Percentiles rank a stretch among this genome's conserved stretches.
Evolutionary conservation across 1,140 invertebrate species (phyloP).

Genomic region (Aphis craccivora): DNA sequence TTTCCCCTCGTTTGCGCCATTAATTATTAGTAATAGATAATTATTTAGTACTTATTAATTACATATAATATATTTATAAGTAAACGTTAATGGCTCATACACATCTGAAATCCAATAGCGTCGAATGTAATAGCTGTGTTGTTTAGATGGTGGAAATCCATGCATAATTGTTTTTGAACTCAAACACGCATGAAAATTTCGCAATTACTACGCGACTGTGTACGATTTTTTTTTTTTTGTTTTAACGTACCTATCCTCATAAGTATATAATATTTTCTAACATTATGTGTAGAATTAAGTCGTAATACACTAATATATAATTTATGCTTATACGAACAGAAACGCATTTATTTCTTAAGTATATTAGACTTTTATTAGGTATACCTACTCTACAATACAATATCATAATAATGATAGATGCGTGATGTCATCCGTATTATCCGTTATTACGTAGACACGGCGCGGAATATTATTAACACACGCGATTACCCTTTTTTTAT

Average conservation of each 20-base stretch:
- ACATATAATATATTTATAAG: no score
- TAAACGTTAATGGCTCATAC: no score
- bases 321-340: not conserved
- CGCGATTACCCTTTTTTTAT: slow-evolving; percentile 12
- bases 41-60: no score
- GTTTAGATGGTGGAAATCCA: no score
- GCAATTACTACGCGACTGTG: no score
- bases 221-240: not conserved
- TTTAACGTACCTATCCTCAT: not conserved
- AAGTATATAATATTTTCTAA: not conserved
- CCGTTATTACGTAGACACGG: not conserved
- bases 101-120: no score
- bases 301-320: not conserved
- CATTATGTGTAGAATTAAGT: not conserved
- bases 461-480: not conserved
- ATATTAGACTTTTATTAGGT: not conserved
- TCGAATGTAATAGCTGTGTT: no score
- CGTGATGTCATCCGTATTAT: not conserved
- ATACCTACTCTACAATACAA: not conserved
- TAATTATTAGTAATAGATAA: no score
- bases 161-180: no score
- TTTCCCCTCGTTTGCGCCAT: no score
- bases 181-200: no score
- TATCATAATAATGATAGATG: not conserved
- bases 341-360: not conserved